phyloP scores from a whole-genome alignment of 2,888 invertebrate species.

The Dexiosoma caninum region DNA sequence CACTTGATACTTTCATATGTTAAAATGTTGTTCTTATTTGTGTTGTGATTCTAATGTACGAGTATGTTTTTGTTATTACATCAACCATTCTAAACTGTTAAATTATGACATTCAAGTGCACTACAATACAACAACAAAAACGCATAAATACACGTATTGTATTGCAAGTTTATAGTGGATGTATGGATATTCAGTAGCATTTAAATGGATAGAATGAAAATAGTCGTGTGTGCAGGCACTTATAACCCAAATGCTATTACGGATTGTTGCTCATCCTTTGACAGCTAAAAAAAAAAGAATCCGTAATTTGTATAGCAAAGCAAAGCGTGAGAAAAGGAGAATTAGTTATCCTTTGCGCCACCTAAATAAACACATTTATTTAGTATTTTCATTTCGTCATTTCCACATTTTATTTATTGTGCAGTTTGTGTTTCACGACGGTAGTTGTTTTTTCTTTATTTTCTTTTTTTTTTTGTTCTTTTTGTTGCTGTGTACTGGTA shows the following conservation, averaged over 20 bases:
- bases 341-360: conserved; percentile 51
- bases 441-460: neutral
- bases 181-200: conserved; percentile 25
- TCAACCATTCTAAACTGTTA: conserved; percentile 58
- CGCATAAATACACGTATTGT: neutral
- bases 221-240: neutral
- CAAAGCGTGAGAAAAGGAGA: conserved; percentile 57
- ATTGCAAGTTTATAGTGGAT: conserved; percentile 5
- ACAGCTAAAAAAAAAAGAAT: conserved; percentile 17
- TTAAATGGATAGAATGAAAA: conserved; percentile 22
- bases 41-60: neutral
- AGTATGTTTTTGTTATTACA: conserved; percentile 57
- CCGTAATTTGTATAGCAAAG: neutral
- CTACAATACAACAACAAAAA: neutral
- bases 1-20: conserved; percentile 50
- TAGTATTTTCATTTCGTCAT: conserved; percentile 4
- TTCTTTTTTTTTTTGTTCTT: no score
- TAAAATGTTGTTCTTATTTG: conserved; percentile 8
- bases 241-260: neutral
- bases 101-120: conserved; percentile 64
- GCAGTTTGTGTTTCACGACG: neutral
- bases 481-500: no score
- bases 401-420: conserved; percentile 4
- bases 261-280: conserved; percentile 45
- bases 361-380: conserved; percentile 55